phyloP scores from a whole-genome alignment of 2,113 vertebrate species.

The Cynopterus brachyotis region DNA sequence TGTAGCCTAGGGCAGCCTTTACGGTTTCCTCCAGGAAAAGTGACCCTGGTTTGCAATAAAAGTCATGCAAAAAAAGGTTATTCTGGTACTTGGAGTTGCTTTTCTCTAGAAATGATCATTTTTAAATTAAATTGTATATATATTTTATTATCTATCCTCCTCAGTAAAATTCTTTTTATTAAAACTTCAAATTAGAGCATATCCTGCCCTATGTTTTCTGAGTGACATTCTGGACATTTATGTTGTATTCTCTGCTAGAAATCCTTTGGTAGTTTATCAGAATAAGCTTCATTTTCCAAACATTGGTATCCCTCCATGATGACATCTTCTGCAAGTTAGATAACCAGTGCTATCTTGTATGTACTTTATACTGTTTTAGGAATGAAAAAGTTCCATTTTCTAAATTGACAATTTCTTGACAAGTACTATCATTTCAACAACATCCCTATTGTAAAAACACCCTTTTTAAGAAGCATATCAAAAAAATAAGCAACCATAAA shows the following conservation, averaged over 20 bases:
- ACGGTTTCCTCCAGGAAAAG: not conserved
- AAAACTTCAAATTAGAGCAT: not conserved
- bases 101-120: conserved; percentile 18
- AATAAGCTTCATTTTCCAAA: not conserved
- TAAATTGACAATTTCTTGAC: not conserved
- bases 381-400: not conserved
- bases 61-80: conserved; percentile 38
- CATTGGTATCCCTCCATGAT: not conserved
- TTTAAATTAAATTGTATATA: conserved; percentile 37
- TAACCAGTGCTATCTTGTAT: not conserved
- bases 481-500: not conserved
- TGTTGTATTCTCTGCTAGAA: not conserved
- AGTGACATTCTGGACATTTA: not conserved
- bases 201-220: not conserved
- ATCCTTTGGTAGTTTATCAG: not conserved
- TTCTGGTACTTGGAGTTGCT: not conserved
- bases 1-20: conserved; percentile 40
- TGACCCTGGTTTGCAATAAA: conserved; percentile 15
- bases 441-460: not conserved
- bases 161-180: conserved; percentile 51
- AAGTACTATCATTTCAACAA: not conserved
- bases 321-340: not conserved
- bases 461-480: not conserved
- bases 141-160: not conserved
- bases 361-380: not conserved